Evolutionary conservation across 2,113 vertebrate genomes (phyloP).

Genomic region (Anhinga rufa): DNA sequence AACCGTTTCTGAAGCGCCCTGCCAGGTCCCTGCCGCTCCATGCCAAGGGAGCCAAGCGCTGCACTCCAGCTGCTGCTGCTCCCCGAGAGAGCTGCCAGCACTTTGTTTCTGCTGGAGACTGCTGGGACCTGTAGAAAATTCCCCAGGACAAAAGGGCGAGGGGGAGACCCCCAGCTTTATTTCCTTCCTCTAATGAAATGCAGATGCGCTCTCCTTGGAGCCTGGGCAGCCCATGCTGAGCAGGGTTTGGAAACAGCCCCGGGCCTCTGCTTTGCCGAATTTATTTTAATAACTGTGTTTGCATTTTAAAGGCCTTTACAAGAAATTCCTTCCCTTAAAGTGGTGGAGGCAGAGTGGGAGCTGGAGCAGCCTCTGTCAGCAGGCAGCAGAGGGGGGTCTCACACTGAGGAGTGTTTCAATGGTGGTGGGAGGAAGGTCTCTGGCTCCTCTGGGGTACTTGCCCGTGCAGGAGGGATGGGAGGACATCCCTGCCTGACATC

Average conservation of each 20-base stretch:
- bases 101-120: neutral
- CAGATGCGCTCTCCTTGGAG: neutral
- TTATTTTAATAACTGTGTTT: conserved; percentile 31
- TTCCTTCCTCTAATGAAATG: conserved; percentile 16
- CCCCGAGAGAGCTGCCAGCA: neutral
- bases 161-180: neutral
- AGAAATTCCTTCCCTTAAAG: neutral
- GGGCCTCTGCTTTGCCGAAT: neutral
- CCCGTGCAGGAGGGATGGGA: neutral
- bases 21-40: neutral
- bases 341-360: neutral
- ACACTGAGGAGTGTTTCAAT: neutral
- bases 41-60: neutral
- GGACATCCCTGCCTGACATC: neutral
- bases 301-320: conserved; percentile 11
- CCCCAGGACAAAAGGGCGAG: neutral
- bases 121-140: neutral
- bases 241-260: neutral
- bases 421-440: neutral
- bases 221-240: neutral
- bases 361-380: neutral
- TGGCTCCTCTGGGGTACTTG: neutral
- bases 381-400: neutral
- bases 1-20: neutral
- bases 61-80: neutral